Percentiles rank a stretch among this genome's conserved stretches.
Conservation (phyloP, 2,113 vertebrate species). For the Leucosticte australis region DNA sequence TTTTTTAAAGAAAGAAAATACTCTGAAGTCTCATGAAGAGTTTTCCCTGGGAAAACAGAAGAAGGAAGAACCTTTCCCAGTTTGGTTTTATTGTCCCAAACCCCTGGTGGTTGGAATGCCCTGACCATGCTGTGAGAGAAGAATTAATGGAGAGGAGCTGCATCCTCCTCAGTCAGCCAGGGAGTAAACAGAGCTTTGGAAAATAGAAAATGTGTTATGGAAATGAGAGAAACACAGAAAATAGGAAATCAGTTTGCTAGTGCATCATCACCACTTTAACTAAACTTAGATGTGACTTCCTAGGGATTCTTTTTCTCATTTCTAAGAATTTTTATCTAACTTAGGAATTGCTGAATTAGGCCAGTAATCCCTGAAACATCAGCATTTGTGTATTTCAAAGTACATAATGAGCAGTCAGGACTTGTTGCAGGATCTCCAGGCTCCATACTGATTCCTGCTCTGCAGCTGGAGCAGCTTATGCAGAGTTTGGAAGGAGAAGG, state of each 20-base stretch:
- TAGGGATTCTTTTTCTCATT: neutral
- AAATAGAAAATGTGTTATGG: neutral
- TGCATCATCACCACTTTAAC: neutral
- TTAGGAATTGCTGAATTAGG: neutral
- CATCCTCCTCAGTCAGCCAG: neutral
- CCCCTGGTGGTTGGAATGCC: neutral
- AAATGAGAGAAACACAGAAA: neutral
- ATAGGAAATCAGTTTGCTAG: neutral
- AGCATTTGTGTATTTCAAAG: neutral
- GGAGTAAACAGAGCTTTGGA: neutral
- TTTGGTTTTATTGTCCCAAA: neutral
- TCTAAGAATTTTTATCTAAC: neutral
- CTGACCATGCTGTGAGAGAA: neutral
- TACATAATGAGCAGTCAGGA: neutral
- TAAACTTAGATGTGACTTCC: neutral
- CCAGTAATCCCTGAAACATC: neutral
- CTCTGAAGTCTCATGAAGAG: neutral
- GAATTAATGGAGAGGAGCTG: neutral
- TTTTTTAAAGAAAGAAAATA: neutral
- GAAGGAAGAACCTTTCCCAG: neutral
- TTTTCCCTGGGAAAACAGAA: neutral
- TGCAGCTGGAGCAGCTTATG: neutral
- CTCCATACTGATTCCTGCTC: neutral
- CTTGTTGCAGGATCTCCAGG: neutral
- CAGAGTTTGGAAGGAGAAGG: neutral